These are phyloP conservation scores for Drosophila meridiana DNA, from an alignment of 2,888 invertebrate genomes.

Conservation along the genomic window DNA sequence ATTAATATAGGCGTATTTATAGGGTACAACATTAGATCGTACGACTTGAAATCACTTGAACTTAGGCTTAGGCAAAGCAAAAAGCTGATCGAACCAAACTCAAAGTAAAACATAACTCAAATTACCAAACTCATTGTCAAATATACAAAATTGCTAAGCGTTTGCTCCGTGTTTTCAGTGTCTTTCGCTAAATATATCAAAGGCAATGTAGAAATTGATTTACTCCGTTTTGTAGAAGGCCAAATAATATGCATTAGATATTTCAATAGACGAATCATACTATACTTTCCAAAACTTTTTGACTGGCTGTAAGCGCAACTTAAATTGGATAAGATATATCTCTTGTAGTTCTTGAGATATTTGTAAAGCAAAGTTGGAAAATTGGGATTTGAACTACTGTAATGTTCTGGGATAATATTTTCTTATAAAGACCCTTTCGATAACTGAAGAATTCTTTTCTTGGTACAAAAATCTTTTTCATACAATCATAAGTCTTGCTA, in stretches of 20 bases:
- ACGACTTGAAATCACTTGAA: constrained; percentile 75
- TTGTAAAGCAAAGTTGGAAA: not conserved
- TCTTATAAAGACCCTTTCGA: not conserved
- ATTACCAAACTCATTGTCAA: constrained; percentile 8
- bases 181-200: constrained; percentile 17
- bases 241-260: constrained; percentile 18
- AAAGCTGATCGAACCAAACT: constrained; percentile 51
- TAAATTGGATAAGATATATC: not conserved
- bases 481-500: not conserved
- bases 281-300: not conserved
- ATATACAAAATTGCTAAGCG: constrained; percentile 36
- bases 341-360: not conserved
- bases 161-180: not conserved
- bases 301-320: no score
- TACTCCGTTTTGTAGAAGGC: constrained; percentile 1
- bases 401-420: not conserved
- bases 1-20: constrained; percentile 20
- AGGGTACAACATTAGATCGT: constrained; percentile 55
- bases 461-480: not conserved
- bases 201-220: constrained; percentile 16
- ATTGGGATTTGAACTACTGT: not conserved
- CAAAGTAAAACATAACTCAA: constrained; percentile 42
- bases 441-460: not conserved
- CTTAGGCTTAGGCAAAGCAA: constrained; percentile 57
- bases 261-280: not conserved